Base-by-base conservation (phyloP, 2,888 invertebrate species). In the Terebella lapidaria region DNA sequence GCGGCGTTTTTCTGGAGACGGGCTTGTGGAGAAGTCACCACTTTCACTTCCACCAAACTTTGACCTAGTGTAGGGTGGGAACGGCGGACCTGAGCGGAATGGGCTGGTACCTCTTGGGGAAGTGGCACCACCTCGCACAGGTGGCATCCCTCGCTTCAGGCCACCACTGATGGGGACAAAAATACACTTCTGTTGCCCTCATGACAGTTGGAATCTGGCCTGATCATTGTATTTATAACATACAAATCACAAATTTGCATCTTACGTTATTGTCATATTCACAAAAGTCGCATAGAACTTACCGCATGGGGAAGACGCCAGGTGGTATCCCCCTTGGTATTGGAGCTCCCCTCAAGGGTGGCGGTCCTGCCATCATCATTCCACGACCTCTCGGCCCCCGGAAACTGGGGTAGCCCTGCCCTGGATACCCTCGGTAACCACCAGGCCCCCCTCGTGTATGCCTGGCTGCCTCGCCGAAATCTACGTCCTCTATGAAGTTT, bases 401-500 rank as follows among this genome's bases (percentile, higher is more conserved):
- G 42, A 35, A 35, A n/a, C 42, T 35, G 10, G 42, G 42, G n/a
- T 10, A 35, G n/a, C 10, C 42, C n/a, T n/a, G n/a, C 42, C 10
- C 42, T 35, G 42, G 42, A n/a, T 15, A 35, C 10, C 42, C 42
- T 35, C 42, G 10, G 10, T 10, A 10, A 15, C 10, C 10, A 10
- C n/a, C 10, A 10, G n/a, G 10, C 42, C n/a, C 10, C 42, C 42
- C 42, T 15, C 42, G 42, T 35, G 22, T 22, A 24, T 22, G 49
- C 5, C 49, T 15, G n/a, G 10, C 18, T 22, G 53, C 53, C 29
- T 53, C 53, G 10, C 53, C 53, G 22, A 53, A 53, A 22, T 53
- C 53, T 28, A 53, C 53, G 22, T 25, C 53, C 10, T 53, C 29
- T 26, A 53, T 28, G 15, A 27, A 28, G 15, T 28, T 25, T 25